Evolutionary conservation across 64 coral and sea anemone genomes (phyloP), one percentile per base, ranked within the genome.

Genomic region (Actinia equina): DNA sequence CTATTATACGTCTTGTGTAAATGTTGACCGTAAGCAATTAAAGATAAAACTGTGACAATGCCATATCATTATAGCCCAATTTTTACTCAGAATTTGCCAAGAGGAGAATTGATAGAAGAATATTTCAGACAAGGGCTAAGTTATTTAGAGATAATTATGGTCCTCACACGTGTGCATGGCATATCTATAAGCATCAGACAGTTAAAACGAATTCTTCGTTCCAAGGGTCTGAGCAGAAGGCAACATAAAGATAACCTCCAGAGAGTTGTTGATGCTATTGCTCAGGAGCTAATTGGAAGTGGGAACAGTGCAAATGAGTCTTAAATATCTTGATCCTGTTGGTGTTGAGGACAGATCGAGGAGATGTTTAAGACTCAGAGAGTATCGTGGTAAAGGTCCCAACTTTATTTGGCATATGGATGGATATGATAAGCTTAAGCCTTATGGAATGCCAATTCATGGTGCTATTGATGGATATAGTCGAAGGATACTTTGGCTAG

Each of bases 401-500:
- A 86, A 91, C 65, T 91, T 79, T 59, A 42, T 91, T 18, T 91
- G 83, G 83, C 89, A 91, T 37, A 46, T 86, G 4, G 89, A 86
- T 81, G 89, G 89, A 41, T 79, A 86, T 9, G 84, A 91, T 19
- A 86, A 91, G 65, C 56, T 91, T 6, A 91, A 91, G 30, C 89
- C 83, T 16, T 91, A 60, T 57, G 83, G 83, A 5, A 65, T 86
- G 37, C 19, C 79, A 43, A 80, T 86, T 17, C 83, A 91, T 82
- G 84, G 83, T 44, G 20, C 26, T 16, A 86, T 86, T 7, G 89
- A 91, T 81, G 84, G 89, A 11, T 86, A 83, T 63, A 83, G 57
- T 46, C 42, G 89, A 19, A 71, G 89, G 53, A 61, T 91, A 61
- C 46, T 86, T 19, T 91, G 89, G 89, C 83, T 91, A 4, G 83